Evolutionary conservation across 2,888 invertebrate genomes (phyloP).

Genomic region (Dynastes tityus): DNA sequence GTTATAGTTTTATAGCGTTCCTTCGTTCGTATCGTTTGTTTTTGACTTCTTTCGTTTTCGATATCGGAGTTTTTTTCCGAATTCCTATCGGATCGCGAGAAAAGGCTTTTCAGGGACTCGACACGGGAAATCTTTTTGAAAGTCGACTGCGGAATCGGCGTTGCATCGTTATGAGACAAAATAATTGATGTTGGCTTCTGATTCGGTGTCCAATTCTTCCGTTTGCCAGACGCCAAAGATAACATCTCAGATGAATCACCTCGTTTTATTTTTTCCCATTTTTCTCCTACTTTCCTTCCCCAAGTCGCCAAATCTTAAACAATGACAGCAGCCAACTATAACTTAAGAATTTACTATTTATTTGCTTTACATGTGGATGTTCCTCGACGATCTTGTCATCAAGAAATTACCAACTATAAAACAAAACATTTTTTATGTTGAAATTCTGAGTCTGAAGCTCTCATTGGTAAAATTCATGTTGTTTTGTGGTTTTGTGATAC

Average conservation of each 20-base stretch:
- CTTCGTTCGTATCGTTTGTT: constrained; percentile 56
- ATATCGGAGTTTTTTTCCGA: constrained; percentile 61
- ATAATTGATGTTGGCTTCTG: constrained; percentile 17
- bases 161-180: neutral
- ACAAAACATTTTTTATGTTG: no score
- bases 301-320: constrained; percentile 74
- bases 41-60: constrained; percentile 56
- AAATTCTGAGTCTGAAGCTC: no score
- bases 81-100: constrained; percentile 66
- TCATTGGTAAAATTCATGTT: no score
- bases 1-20: constrained; percentile 60
- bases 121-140: constrained; percentile 71
- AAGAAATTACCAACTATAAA: no score
- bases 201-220: constrained; percentile 70
- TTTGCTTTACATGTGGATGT: neutral
- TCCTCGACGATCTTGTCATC: no score
- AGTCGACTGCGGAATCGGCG: constrained; percentile 19
- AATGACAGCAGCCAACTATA: constrained; percentile 15
- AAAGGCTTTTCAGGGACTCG: constrained; percentile 73
- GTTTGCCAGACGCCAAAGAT: constrained; percentile 67
- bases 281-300: constrained; percentile 75
- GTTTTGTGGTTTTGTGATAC: no score
- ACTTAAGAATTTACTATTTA: constrained; percentile 44
- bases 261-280: constrained; percentile 76
- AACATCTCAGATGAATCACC: constrained; percentile 75